phyloP scores from a whole-genome alignment of 2,113 vertebrate genomes.

The Prochilodus magdalenae region DNA sequence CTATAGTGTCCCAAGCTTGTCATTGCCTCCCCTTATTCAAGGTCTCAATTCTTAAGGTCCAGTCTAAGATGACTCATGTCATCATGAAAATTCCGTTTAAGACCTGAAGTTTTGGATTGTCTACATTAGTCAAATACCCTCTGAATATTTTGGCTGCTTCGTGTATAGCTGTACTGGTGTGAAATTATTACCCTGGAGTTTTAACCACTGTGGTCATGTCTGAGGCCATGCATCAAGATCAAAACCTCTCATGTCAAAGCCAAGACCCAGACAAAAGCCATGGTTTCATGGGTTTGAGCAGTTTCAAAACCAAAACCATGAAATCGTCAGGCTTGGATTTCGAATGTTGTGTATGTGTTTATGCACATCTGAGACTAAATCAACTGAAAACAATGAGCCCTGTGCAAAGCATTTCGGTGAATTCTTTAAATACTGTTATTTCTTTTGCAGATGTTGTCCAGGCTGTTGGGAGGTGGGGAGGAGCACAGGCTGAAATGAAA shows the following conservation, averaged over 20 bases:
- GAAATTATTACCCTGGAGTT: background rate
- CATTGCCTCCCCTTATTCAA: too few species aligned
- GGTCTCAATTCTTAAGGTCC: too few species aligned
- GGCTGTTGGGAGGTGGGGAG: background rate
- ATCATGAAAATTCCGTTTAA: too few species aligned
- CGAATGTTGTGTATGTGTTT: constrained; percentile 13
- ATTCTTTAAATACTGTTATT: constrained; percentile 31
- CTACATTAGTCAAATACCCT: background rate
- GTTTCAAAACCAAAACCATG: constrained; percentile 19
- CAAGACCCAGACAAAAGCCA: background rate
- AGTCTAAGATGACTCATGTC: too few species aligned
- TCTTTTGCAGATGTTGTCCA: constrained; percentile 33
- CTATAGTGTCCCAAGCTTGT: too few species aligned
- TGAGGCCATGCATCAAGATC: constrained; percentile 13
- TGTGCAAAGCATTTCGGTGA: constrained; percentile 31
- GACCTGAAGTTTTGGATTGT: too few species aligned
- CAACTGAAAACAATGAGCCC: constrained; percentile 12
- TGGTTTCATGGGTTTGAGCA: constrained; percentile 22
- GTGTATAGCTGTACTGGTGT: background rate
- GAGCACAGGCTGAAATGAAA: background rate
- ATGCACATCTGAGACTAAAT: constrained; percentile 35
- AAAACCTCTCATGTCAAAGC: constrained; percentile 6
- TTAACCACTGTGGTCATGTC: background rate
- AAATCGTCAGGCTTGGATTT: background rate
- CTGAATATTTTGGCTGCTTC: background rate